Conservation (phyloP, 2,113 vertebrate genomes). For the Chloropsis hardwickii region DNA sequence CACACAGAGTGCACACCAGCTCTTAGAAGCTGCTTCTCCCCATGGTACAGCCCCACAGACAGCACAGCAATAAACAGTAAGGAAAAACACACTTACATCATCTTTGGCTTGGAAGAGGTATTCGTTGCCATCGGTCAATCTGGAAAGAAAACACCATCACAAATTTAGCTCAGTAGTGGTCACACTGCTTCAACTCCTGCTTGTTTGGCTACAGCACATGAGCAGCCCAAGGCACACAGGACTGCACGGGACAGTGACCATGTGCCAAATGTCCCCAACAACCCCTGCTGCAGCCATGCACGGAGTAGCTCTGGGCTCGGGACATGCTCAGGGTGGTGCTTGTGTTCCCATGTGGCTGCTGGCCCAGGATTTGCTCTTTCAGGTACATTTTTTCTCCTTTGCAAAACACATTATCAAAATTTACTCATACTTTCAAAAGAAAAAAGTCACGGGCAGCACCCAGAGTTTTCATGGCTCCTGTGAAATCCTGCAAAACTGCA, state of each 20-base stretch:
- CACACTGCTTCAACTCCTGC: background rate
- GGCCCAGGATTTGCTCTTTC: background rate
- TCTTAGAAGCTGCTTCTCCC: background rate
- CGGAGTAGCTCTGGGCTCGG: background rate
- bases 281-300: background rate
- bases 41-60: background rate
- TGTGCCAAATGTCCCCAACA: background rate
- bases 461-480: background rate
- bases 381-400: background rate
- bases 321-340: background rate
- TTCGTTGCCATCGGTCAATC: constrained; percentile 91
- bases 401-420: background rate
- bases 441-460: background rate
- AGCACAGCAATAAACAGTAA: background rate
- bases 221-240: background rate
- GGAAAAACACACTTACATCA: constrained; percentile 80
- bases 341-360: background rate
- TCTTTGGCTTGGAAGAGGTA: constrained; percentile 99
- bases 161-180: background rate
- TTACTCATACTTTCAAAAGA: background rate
- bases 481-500: background rate
- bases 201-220: background rate
- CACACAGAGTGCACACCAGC: background rate
- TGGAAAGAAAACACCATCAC: constrained; percentile 64
- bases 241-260: accelerated